Evolutionary conservation across 2,113 vertebrate species (phyloP).

Genomic region (Oreochromis aureus): DNA sequence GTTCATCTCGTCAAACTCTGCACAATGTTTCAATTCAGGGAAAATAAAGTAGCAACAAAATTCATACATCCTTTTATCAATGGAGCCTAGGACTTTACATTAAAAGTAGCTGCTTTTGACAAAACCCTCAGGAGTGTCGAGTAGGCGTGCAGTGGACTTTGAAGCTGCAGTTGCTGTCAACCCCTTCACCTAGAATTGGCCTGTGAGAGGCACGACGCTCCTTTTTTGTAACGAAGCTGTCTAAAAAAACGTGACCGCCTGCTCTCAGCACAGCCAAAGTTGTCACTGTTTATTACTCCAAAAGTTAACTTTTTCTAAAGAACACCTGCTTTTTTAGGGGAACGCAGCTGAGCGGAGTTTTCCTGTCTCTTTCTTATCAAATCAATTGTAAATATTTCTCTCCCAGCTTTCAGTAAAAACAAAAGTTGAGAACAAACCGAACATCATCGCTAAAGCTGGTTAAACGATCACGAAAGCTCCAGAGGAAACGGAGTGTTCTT

Average conservation of each 20-base stretch:
- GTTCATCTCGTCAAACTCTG: background rate
- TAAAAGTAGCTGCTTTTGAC: background rate
- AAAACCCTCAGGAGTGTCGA: background rate
- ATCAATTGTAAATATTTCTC: background rate
- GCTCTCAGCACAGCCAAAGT: background rate
- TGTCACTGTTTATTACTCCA: slow-evolving; percentile 24
- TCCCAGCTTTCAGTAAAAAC: background rate
- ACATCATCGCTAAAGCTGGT: background rate
- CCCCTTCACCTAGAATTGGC: slow-evolving; percentile 15
- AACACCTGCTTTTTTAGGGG: background rate
- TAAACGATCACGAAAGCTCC: background rate
- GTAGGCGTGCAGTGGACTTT: background rate
- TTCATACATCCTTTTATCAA: background rate
- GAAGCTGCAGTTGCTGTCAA: slow-evolving; percentile 39
- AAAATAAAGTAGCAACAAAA: background rate
- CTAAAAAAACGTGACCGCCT: background rate
- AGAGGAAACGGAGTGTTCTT: background rate
- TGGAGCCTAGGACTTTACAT: background rate
- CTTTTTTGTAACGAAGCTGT: slow-evolving; percentile 36
- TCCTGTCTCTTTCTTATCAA: background rate
- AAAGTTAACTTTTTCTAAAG: slow-evolving; percentile 15
- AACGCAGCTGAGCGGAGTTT: background rate
- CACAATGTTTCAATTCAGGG: background rate
- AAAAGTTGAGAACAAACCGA: background rate
- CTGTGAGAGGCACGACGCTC: slow-evolving; percentile 5